A percentile compares a stretch with the other conserved stretches of the same genome.
Conservation (phyloP, 2,797 vertebrate genomes). For the Pantherophis alleghaniensis region DNA sequence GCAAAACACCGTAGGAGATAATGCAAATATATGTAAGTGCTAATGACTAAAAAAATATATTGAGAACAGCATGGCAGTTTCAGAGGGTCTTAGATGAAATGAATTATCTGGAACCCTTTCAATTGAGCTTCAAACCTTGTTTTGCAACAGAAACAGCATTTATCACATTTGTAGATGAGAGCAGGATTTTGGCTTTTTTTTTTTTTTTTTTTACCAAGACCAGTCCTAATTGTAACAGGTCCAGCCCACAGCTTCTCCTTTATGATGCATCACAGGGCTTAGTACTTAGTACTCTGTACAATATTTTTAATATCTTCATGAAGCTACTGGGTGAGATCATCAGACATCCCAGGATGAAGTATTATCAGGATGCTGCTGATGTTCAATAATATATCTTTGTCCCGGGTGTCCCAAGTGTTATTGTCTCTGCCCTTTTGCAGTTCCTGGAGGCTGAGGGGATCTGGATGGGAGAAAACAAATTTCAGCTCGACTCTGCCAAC, state of each 20-base stretch:
- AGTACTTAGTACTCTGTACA: neutral
- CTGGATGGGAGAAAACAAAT: neutral
- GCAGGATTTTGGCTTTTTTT: neutral
- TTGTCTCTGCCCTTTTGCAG: neutral
- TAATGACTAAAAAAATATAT: neutral
- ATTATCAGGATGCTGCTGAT: neutral
- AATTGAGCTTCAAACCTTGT: neutral
- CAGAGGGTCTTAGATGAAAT: neutral
- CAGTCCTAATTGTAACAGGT: neutral
- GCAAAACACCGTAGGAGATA: neutral
- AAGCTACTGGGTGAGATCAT: neutral
- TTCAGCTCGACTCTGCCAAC: neutral
- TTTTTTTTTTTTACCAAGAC: neutral
- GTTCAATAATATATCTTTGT: neutral
- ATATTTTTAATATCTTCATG: neutral
- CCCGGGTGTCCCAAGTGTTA: neutral
- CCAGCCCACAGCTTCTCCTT: neutral
- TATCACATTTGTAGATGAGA: neutral
- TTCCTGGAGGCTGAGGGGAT: neutral
- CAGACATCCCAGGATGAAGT: neutral
- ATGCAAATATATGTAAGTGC: neutral
- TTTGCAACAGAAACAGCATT: neutral
- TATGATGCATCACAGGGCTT: neutral
- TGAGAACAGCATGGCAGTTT: neutral
- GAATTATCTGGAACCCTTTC: neutral